Percentiles rank a stretch among this genome's conserved stretches.
These are phyloP conservation scores for Oreochromis spilurus DNA, from an alignment of 2,113 vertebrate species.

Conservation along the genomic window DNA sequence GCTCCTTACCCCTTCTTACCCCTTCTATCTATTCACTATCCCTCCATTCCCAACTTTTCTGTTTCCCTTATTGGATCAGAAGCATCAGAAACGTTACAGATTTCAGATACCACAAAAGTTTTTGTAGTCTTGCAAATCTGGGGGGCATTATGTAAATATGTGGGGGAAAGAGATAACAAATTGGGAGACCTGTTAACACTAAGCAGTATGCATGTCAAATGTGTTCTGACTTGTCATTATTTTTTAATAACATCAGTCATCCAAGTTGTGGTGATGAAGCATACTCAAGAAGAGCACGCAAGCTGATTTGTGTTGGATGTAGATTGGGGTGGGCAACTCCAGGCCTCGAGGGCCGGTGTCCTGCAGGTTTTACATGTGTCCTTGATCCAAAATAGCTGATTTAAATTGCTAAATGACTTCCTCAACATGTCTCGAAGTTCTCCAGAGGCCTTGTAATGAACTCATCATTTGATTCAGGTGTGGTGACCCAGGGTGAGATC, in stretches of 20 bases:
- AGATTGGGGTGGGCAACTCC: not conserved
- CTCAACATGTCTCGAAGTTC: too few species aligned
- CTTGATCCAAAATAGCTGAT: too few species aligned
- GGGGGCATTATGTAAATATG: not conserved
- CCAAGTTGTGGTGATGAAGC: not conserved
- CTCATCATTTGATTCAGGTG: too few species aligned
- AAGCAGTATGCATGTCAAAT: not conserved
- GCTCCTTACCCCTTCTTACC: not conserved
- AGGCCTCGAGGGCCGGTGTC: too few species aligned
- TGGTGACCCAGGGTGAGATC: too few species aligned
- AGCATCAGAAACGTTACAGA: not conserved
- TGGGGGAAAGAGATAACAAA: not conserved
- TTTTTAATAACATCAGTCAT: not conserved
- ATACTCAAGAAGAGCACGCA: not conserved
- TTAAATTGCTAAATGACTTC: too few species aligned
- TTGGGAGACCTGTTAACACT: rapidly evolving
- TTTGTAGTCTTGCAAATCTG: not conserved
- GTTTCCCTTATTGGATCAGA: not conserved
- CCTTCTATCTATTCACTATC: not conserved
- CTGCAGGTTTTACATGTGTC: too few species aligned
- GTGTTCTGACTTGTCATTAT: not conserved
- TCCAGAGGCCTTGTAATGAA: too few species aligned
- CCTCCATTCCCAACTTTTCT: not conserved
- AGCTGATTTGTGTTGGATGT: not conserved
- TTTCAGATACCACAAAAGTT: not conserved